Percentiles rank a stretch among this genome's conserved stretches.
These are phyloP conservation scores for Silurus lanzhouensis DNA, from an alignment of 2,797 vertebrate species.

Conservation along the genomic window DNA sequence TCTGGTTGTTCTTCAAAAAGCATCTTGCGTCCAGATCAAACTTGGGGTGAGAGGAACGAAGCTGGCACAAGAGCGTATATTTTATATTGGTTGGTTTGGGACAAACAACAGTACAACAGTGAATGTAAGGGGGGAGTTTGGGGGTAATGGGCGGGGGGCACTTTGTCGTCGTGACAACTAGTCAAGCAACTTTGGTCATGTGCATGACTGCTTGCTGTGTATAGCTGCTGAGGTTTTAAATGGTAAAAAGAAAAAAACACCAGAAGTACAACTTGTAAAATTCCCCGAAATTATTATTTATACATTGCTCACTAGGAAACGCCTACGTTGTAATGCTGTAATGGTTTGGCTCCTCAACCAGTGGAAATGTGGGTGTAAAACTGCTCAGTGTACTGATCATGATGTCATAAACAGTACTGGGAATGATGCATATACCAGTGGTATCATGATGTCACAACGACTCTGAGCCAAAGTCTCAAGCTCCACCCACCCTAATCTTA, in stretches of 20 bases:
- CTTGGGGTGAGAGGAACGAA: background rate
- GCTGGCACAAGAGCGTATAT: background rate
- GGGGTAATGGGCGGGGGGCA: no score
- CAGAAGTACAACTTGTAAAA: background rate
- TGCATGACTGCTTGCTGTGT: background rate
- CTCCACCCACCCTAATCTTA: conserved; percentile 47
- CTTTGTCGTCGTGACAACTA: conserved; percentile 2
- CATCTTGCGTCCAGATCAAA: background rate
- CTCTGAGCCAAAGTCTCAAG: conserved; percentile 52
- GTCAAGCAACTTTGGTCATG: background rate
- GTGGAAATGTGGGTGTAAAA: background rate
- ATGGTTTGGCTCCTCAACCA: background rate
- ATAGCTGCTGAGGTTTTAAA: no score
- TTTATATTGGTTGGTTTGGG: background rate
- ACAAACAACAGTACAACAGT: background rate
- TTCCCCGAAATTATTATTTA: background rate
- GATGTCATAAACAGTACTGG: background rate
- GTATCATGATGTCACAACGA: conserved; percentile 47
- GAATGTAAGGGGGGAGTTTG: background rate
- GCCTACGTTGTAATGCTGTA: background rate
- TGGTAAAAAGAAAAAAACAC: background rate
- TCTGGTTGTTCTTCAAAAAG: background rate
- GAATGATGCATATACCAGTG: background rate
- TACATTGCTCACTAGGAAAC: background rate
- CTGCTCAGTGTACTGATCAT: no score